phyloP scores from a whole-genome alignment of 2,888 invertebrate genomes.

The Ormyrus rosae region DNA sequence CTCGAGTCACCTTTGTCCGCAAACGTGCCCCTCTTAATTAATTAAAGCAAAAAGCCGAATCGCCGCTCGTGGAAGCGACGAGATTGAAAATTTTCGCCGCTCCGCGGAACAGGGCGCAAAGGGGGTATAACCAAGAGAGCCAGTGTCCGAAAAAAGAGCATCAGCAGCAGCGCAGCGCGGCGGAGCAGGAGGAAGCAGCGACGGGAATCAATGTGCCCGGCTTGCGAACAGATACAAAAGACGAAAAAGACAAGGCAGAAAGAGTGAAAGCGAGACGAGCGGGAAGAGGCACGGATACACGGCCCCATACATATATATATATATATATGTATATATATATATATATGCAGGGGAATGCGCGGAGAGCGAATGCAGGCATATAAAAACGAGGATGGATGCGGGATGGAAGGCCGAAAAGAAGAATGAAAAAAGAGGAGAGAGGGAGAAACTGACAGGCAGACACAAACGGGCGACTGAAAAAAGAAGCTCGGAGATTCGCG shows the following conservation, averaged over 20 bases:
- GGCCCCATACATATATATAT: no score
- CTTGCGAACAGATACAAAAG: conserved; percentile 16
- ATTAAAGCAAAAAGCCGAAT: no score
- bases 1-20: no score
- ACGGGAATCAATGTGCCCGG: conserved; percentile 22
- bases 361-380: conserved; percentile 33
- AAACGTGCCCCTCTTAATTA: no score
- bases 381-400: conserved; percentile 27
- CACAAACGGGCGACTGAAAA: conserved; percentile 34
- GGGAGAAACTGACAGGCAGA: conserved; percentile 11
- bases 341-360: background rate
- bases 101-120: conserved; percentile 17
- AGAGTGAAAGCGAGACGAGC: background rate
- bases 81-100: conserved; percentile 31
- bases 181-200: conserved; percentile 2
- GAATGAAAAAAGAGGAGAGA: conserved; percentile 1
- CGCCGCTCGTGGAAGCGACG: background rate
- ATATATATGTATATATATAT: no score
- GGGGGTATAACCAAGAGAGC: conserved; percentile 11
- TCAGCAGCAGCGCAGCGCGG: background rate
- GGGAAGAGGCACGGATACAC: background rate
- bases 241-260: background rate
- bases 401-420: background rate
- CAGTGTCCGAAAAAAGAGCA: background rate
- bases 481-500: background rate